Conservation (phyloP, 1,140 invertebrate species). For the Charaxes varanes region DNA sequence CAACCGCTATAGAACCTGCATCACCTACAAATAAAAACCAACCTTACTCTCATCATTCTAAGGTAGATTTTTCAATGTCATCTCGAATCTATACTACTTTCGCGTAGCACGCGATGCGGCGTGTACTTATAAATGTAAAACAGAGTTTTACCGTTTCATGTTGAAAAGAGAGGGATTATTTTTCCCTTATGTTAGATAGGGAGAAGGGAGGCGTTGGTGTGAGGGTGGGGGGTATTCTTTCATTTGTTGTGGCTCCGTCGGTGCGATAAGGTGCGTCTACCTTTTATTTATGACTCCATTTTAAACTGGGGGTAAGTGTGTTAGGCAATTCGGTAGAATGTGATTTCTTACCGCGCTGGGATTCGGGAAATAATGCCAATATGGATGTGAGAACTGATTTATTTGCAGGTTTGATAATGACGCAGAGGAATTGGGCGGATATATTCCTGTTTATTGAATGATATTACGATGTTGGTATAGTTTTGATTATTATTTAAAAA, state of each 20-base stretch:
- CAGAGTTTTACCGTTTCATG: conserved; percentile 50
- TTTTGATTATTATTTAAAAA: too few relatives aligned
- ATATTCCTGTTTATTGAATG: too few relatives aligned
- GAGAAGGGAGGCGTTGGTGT: conserved; percentile 25
- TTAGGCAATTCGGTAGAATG: conserved; percentile 52
- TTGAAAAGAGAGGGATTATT: conserved; percentile 26
- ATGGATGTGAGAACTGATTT: conserved; percentile 22
- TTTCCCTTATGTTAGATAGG: conserved; percentile 19
- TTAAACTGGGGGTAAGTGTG: conserved; percentile 61
- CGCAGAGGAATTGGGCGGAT: too few relatives aligned
- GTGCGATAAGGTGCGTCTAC: conserved; percentile 62
- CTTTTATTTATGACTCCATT: conserved; percentile 70
- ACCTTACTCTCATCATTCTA: conserved; percentile 25
- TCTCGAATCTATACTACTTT: neutral
- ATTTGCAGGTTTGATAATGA: conserved; percentile 8
- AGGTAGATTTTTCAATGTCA: conserved; percentile 19
- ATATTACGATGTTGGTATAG: too few relatives aligned
- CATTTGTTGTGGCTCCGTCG: conserved; percentile 56
- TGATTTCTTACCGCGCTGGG: conserved; percentile 39
- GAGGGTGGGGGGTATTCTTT: conserved; percentile 47
- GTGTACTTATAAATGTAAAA: conserved; percentile 70
- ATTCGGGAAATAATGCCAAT: conserved; percentile 28
- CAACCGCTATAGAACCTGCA: conserved; percentile 26
- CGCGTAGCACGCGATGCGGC: conserved; percentile 35
- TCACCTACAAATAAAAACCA: conserved; percentile 19